Base-by-base conservation (phyloP, 2,888 invertebrate genomes). In the Seladonia tumulorum region DNA sequence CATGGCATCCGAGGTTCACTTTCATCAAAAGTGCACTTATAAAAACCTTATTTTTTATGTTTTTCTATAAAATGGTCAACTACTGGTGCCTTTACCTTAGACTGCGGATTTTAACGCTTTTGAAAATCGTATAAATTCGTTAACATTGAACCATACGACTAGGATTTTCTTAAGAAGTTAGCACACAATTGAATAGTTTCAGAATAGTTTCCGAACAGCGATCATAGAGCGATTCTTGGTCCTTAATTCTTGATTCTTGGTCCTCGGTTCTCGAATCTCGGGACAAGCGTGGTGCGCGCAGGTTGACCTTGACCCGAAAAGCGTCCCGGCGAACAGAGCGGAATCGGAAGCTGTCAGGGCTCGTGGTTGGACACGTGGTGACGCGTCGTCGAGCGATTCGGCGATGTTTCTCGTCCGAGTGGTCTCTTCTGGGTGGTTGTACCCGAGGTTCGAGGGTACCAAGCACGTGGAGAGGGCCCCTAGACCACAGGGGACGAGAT, bases 241-340 rank as follows among this genome's bases (percentile, higher is more conserved):
- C 8, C 18, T 35, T 7, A 22, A 35, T 49, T 35, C 25, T 16
- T 22, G 10, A 25, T 47, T 5, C 18, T 35, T 7, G 53, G 22
- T 53, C 22, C 49, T 22, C 8, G 53, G 22, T 53, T 22, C 53
- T 8, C 22, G 53, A 53, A 8, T 22, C 53, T 53, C 22, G 53
- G 53, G 10, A 0, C 10, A 16, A 29, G 14, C 16, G 5, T 8
- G 5, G 7, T 29, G 7, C 29, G 25, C 42, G 14, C 42, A 29
- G 39, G 42, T 25, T 71, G 73, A 85, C 87, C 86, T 87, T 87
- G 90, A 90, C 90, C 86, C 81, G 85, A 83, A 90, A 89, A 90
- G 57, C 68, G 2, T n/a, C 35, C 35, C 29, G 68, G 12, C 39
- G 22, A 68, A 68, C 39, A 73, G 80, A 73, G 83, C 87, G 90